A percentile compares a stretch with the other conserved stretches of the same genome.
Conservation (phyloP, 2,888 invertebrate genomes). For the Himalopsyche kuldschensis region DNA sequence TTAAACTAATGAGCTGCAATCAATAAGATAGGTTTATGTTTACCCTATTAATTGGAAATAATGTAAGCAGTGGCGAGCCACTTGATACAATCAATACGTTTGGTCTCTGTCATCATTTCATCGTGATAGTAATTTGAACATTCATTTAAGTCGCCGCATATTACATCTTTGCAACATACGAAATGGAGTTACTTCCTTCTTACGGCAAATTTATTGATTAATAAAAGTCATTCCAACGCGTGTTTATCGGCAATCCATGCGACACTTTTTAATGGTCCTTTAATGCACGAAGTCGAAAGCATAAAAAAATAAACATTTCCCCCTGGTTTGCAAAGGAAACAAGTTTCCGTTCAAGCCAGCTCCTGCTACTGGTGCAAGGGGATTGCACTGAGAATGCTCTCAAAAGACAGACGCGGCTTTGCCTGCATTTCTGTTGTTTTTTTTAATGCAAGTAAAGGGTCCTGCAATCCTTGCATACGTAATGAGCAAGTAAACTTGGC, state of each 20-base stretch:
- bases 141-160: too few species aligned
- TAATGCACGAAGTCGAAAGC: not conserved
- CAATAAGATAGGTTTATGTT: too few species aligned
- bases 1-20: too few species aligned
- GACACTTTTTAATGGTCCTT: not conserved
- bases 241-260: not conserved
- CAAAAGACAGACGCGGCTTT: conserved; percentile 5
- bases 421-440: conserved; percentile 1
- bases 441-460: conserved; percentile 22
- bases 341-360: not conserved
- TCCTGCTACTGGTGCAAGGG: not conserved
- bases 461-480: conserved; percentile 25
- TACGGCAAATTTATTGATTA: not conserved
- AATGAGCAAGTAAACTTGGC: conserved; percentile 17
- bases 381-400: not conserved
- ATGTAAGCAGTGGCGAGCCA: too few species aligned
- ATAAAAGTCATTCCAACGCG: not conserved
- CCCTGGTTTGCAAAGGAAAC: not conserved
- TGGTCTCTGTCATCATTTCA: too few species aligned
- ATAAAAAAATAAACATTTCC: not conserved
- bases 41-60: too few species aligned
- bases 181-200: not conserved
- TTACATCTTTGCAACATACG: not conserved
- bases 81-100: too few species aligned
- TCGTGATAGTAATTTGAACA: too few species aligned